A percentile compares a stretch with the other conserved stretches of the same genome.
Evolutionary conservation across 2,888 invertebrate genomes (phyloP).

Genomic region (Sinohyriopsis cumingii): DNA sequence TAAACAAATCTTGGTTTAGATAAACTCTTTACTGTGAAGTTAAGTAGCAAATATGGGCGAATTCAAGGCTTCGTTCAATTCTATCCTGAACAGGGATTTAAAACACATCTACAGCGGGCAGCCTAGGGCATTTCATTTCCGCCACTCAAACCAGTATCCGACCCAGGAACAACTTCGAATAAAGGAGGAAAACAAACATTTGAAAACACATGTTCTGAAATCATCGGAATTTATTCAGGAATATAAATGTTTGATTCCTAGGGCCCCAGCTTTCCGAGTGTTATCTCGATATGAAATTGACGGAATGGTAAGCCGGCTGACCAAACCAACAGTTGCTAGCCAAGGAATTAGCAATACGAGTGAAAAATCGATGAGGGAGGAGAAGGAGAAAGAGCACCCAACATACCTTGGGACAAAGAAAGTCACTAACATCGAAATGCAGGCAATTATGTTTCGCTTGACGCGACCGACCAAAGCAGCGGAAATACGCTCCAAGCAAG

Average conservation of each 20-base stretch:
- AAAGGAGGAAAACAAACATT: slow-evolving; percentile 43
- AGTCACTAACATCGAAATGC: slow-evolving; percentile 41
- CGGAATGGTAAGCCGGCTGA: slow-evolving; percentile 43
- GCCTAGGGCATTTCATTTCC: slow-evolving; percentile 35
- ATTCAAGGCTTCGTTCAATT: slow-evolving; percentile 53
- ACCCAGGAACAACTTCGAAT: slow-evolving; percentile 54
- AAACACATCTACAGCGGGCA: slow-evolving; percentile 62
- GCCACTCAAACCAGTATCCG: slow-evolving; percentile 46
- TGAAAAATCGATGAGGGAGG: slow-evolving; percentile 33
- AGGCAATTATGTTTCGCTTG: slow-evolving; percentile 46
- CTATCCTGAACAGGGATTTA: slow-evolving; percentile 53
- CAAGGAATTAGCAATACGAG: slow-evolving; percentile 40
- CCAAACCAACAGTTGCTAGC: slow-evolving; percentile 49
- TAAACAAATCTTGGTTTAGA: too few species aligned
- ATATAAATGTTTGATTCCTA: slow-evolving; percentile 55
- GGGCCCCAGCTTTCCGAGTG: slow-evolving; percentile 58
- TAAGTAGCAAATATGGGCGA: slow-evolving; percentile 38
- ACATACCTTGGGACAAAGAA: slow-evolving; percentile 47
- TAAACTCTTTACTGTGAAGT: not conserved
- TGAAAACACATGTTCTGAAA: slow-evolving; percentile 49
- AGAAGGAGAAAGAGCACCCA: slow-evolving; percentile 35
- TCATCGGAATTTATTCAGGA: slow-evolving; percentile 54
- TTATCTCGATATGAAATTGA: slow-evolving; percentile 54
- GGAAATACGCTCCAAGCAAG: slow-evolving; percentile 45
- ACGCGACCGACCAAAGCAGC: slow-evolving; percentile 51